Evolutionary conservation across 1,140 invertebrate species (phyloP).

Genomic region (Tribolium madens): DNA sequence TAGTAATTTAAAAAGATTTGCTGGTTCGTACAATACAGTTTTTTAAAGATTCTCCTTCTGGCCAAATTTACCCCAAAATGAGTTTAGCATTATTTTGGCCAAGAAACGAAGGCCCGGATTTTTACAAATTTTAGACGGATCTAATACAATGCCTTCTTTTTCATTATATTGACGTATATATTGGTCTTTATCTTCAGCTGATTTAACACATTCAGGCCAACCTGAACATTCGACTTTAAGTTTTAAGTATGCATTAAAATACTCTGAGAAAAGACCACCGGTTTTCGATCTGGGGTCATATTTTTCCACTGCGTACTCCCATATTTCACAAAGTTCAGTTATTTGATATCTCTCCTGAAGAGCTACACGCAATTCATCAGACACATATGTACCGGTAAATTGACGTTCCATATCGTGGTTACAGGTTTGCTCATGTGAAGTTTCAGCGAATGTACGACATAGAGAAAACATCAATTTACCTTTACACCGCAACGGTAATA

Average conservation of each 20-base stretch:
- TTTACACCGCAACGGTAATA: conserved; percentile 57
- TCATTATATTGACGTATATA: conserved; percentile 63
- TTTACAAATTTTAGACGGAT: conserved; percentile 59
- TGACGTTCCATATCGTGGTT: conserved; percentile 59
- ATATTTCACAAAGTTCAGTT: conserved; percentile 63
- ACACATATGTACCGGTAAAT: conserved; percentile 64
- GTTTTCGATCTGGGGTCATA: conserved; percentile 33
- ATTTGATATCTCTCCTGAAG: conserved; percentile 53
- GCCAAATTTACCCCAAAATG: conserved; percentile 48
- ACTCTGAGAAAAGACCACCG: conserved; percentile 57
- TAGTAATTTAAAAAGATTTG: not conserved
- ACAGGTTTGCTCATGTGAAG: conserved; percentile 40
- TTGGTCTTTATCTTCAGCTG: conserved; percentile 54
- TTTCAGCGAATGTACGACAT: conserved; percentile 56
- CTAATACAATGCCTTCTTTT: conserved; percentile 63
- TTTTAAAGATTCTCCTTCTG: conserved; percentile 26
- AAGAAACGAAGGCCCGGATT: conserved; percentile 62
- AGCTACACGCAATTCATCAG: conserved; percentile 63
- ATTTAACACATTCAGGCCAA: conserved; percentile 59
- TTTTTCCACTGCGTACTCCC: conserved; percentile 59
- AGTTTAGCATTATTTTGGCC: conserved; percentile 62
- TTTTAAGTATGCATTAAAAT: no score
- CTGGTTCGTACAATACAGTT: not conserved
- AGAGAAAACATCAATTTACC: conserved; percentile 61
- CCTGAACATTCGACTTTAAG: conserved; percentile 53